Evolutionary conservation across 2,888 invertebrate species (phyloP), one percentile per base, ranked within the genome.

Genomic region (Cosmia pyralina): DNA sequence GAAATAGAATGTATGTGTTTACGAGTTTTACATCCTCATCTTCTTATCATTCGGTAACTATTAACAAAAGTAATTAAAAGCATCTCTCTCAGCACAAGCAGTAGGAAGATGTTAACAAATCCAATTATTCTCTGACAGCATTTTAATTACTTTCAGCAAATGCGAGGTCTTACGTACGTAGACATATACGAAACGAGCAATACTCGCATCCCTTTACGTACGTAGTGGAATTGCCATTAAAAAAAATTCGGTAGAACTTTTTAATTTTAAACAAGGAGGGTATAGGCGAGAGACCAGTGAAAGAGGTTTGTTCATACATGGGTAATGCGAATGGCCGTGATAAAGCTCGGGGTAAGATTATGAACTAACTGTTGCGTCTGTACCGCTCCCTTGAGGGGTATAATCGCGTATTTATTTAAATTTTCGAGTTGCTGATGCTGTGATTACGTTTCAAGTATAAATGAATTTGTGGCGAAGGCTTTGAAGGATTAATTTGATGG

Each of bases 301-400:
- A 78, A 79, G 62, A 72, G 85, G 83, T 79, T 77, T 69, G 65
- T 65, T 82, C 79, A 85, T 83, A 82, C 76, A 83, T 80, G 79
- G 67, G 64, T 81, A 83, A 83, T 83, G 70, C 69, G 72, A 82
- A 85, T 68, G 80, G 82, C 83, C 81, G 85, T 82, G 84, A 86
- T 85, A 84, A 79, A 88, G 84, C 75, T 80, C 79, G 85, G 83
- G 85, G 75, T 72, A 77, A 85, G 88, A 89, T 92, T 90, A 93
- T 90, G 88, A 90, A 90, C 92, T 90, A 94, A 92, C 94, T 94
- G 94, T 94, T 94, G 94, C 94, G 91, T 86, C 86, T 85, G 44
- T 55, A 75, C 62, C 70, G 50, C 44, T 59, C 73, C 67, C 72
- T 63, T 28, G 75, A 69, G 78, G 65, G 46, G 81, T 86, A 90